These are phyloP conservation scores for Stenotaenia linearis DNA, from an alignment of 2,888 invertebrate species.

Conservation along the genomic window DNA sequence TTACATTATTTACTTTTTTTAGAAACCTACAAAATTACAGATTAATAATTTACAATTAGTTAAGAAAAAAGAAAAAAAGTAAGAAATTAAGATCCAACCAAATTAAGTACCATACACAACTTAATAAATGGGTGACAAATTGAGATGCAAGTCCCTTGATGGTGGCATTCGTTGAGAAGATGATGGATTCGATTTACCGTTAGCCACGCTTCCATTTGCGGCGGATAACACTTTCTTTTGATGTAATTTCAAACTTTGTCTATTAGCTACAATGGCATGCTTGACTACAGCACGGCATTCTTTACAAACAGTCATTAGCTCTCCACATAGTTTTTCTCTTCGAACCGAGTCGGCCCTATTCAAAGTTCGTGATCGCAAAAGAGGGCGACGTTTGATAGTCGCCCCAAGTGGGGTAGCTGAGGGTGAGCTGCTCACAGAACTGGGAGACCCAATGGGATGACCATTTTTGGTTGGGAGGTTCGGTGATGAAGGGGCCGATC, in stretches of 20 bases:
- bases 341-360: conserved; percentile 37
- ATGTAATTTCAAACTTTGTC: not conserved
- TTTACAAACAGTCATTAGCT: conserved; percentile 84
- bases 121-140: conserved; percentile 34
- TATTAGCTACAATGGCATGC: conserved; percentile 69
- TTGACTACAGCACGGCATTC: conserved; percentile 92
- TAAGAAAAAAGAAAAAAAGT: not conserved
- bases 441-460: conserved; percentile 2
- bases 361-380: conserved; percentile 55
- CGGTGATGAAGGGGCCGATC: conserved; percentile 52
- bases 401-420: conserved; percentile 31
- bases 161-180: not conserved
- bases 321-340: conserved; percentile 49
- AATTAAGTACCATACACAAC: not conserved
- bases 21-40: not conserved
- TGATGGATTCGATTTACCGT: not conserved
- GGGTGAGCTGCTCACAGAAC: conserved; percentile 19
- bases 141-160: conserved; percentile 33
- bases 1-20: not conserved
- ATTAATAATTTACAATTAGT: not conserved
- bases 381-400: conserved; percentile 56
- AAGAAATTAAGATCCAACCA: not conserved
- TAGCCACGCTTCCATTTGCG: not conserved
- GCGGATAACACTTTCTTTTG: not conserved
- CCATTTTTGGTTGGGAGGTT: conserved; percentile 40